These are phyloP conservation scores for Colius striatus DNA, from an alignment of 2,113 vertebrate species.

Conservation along the genomic window DNA sequence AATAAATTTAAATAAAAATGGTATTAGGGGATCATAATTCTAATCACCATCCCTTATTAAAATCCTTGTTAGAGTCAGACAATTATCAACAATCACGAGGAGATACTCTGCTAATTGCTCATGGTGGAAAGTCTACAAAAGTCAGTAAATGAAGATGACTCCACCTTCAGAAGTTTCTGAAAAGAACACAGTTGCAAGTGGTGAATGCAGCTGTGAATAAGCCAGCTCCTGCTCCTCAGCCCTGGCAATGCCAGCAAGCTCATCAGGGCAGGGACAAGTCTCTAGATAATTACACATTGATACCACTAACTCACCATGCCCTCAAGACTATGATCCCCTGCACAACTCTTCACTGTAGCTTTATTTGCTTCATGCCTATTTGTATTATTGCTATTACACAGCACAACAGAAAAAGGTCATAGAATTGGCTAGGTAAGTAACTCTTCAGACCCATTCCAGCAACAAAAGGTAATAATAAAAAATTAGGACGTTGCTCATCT, in stretches of 20 bases:
- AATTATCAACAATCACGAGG: neutral
- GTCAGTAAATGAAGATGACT: neutral
- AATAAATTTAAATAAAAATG: conserved; percentile 31
- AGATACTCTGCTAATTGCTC: neutral
- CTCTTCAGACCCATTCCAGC: neutral
- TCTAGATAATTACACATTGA: neutral
- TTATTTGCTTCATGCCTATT: neutral
- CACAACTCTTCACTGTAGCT: neutral
- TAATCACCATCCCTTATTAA: neutral
- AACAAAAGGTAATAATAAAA: neutral
- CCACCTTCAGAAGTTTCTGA: neutral
- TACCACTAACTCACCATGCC: neutral
- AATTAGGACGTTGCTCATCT: neutral
- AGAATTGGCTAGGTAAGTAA: neutral
- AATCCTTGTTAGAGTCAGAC: neutral
- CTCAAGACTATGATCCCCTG: neutral
- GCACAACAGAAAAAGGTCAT: neutral
- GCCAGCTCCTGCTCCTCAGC: neutral
- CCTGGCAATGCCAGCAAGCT: neutral
- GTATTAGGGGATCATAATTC: conserved; percentile 24
- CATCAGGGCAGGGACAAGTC: neutral
- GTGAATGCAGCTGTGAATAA: neutral
- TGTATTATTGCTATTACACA: neutral
- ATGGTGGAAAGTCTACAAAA: neutral
- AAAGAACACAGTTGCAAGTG: neutral